Percentiles rank a stretch among this genome's conserved stretches.
These are phyloP conservation scores for Oscheius myriophilus DNA, from an alignment of 2,888 invertebrate genomes.

Conservation along the genomic window DNA sequence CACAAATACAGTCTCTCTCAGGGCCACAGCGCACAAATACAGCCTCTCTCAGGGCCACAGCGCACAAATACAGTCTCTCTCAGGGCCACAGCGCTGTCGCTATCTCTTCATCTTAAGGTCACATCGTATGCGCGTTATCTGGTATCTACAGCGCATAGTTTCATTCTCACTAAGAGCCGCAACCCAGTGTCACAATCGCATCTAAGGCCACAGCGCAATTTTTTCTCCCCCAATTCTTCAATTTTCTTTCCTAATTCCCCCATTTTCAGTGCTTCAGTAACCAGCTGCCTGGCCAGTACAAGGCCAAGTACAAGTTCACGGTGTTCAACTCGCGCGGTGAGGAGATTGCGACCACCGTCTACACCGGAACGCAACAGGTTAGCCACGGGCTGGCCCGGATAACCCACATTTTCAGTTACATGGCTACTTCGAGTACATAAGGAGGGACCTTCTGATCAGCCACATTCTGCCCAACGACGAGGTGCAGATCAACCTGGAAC, in stretches of 20 bases:
- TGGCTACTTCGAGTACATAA: slow-evolving; percentile 70
- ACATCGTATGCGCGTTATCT: too few relatives aligned
- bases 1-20: too few relatives aligned
- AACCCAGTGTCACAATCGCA: too few relatives aligned
- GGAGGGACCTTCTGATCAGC: slow-evolving; percentile 65
- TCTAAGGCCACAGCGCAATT: too few relatives aligned
- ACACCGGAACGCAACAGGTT: slow-evolving; percentile 70
- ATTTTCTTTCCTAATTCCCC: neutral
- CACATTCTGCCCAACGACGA: slow-evolving; percentile 63
- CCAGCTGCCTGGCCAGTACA: slow-evolving; percentile 40
- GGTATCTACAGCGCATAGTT: too few relatives aligned
- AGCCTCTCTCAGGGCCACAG: too few relatives aligned
- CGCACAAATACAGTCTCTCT: too few relatives aligned
- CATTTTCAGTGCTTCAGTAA: slow-evolving; percentile 45
- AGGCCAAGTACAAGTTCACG: slow-evolving; percentile 68
- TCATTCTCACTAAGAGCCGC: too few relatives aligned
- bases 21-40: too few relatives aligned
- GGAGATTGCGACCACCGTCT: slow-evolving; percentile 70
- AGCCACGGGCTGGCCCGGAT: too few relatives aligned
- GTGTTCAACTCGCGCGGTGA: slow-evolving; percentile 66
- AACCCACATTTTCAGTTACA: slow-evolving; percentile 61
- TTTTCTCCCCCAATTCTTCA: neutral
- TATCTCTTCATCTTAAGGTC: too few relatives aligned
- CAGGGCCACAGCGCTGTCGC: too few relatives aligned
- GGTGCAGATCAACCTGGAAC: slow-evolving; percentile 61